Conservation (phyloP, 2,113 vertebrate species). For the Bucco capensis region DNA sequence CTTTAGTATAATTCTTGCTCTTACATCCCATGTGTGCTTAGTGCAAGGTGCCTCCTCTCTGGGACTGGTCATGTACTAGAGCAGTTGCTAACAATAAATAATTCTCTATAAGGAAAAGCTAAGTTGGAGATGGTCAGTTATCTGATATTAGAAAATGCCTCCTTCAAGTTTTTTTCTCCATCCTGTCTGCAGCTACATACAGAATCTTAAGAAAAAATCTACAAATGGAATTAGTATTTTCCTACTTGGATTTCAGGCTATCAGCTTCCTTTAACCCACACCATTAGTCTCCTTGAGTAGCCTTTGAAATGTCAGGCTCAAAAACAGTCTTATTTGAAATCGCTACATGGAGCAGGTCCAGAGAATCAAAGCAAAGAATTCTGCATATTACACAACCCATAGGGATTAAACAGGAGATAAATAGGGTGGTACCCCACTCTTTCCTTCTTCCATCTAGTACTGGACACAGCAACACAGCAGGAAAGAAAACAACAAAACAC, state of each 20-base stretch:
- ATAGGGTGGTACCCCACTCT: not conserved
- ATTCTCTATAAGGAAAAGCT: not conserved
- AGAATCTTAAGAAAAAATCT: not conserved
- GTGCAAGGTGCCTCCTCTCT: not conserved
- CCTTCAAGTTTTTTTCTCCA: not conserved
- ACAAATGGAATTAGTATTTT: not conserved
- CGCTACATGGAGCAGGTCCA: not conserved
- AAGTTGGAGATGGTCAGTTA: not conserved
- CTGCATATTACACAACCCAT: not conserved
- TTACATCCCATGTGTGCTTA: not conserved
- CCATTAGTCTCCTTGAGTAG: not conserved
- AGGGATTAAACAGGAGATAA: not conserved
- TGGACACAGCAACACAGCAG: not conserved
- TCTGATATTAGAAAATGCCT: not conserved
- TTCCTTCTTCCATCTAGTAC: not conserved
- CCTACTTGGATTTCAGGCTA: not conserved
- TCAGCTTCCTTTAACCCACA: not conserved
- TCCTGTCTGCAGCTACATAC: not conserved
- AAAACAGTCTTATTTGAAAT: not conserved
- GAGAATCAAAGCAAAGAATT: not conserved
- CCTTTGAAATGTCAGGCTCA: not conserved
- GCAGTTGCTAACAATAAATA: not conserved
- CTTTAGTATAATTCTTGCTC: not conserved
- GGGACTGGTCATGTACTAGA: not conserved
- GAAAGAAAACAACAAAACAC: too few species aligned